These are phyloP conservation scores for Caenorhabditis elegans DNA, from an alignment of 1,140 invertebrate species.

Conservation along the genomic window WBcel235 BX284605.5:13563001-13563500, in stretches of 20 bases:
- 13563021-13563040: background rate
- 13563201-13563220: too few species aligned
- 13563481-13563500: too few species aligned
- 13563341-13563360: slow-evolving; percentile 36
- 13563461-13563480: too few species aligned
- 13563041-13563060: background rate
- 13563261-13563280: too few species aligned
- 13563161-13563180: too few species aligned
- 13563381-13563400: slow-evolving; percentile 36
- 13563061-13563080: background rate
- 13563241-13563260: too few species aligned
- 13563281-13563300: background rate
- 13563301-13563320: slow-evolving; percentile 1
- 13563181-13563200: too few species aligned
- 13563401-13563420: slow-evolving; percentile 41
- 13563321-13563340: slow-evolving; percentile 41
- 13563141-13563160: too few species aligned
- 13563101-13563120: background rate
- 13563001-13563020: background rate
- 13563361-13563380: slow-evolving; percentile 37
- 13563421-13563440: background rate
- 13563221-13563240: too few species aligned
- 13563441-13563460: too few species aligned
- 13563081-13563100: background rate
- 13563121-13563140: too few species aligned